Percentiles rank a stretch among this genome's conserved stretches.
Evolutionary conservation across 2,113 vertebrate genomes (phyloP).

Genomic region (Nycticorax nycticorax): DNA sequence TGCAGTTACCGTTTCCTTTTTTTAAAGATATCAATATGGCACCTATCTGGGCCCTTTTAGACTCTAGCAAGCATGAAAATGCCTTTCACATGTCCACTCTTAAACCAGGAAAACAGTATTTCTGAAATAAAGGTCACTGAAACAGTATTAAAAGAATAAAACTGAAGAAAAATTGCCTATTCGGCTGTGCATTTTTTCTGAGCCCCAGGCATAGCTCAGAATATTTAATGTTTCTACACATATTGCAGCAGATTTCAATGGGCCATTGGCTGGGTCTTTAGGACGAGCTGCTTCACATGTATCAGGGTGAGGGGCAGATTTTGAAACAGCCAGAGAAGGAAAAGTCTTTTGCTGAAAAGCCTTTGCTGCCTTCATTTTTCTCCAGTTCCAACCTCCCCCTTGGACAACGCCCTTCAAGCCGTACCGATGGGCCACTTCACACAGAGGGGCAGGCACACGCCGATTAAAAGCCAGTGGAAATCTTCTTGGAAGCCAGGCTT

Average conservation of each 20-base stretch:
- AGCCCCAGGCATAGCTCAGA: neutral
- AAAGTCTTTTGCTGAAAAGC: neutral
- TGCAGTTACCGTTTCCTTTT: neutral
- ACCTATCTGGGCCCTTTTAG: neutral
- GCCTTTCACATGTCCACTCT: neutral
- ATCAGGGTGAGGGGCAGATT: neutral
- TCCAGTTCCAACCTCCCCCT: neutral
- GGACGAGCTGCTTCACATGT: fast-evolving
- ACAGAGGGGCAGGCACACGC: neutral
- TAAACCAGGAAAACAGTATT: neutral
- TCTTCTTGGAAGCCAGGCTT: neutral
- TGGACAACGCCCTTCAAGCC: neutral
- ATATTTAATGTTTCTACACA: neutral
- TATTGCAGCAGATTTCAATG: neutral
- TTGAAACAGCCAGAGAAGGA: neutral
- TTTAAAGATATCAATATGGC: neutral
- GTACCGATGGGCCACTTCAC: neutral
- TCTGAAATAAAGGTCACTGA: neutral
- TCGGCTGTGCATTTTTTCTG: neutral
- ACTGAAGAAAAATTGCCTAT: neutral
- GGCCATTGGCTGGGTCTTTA: neutral
- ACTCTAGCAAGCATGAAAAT: neutral
- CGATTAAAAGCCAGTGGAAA: neutral
- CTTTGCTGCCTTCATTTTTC: neutral
- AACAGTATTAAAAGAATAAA: neutral